Base-by-base conservation (phyloP, 2,888 invertebrate genomes). In the Pelosia muscerda region DNA sequence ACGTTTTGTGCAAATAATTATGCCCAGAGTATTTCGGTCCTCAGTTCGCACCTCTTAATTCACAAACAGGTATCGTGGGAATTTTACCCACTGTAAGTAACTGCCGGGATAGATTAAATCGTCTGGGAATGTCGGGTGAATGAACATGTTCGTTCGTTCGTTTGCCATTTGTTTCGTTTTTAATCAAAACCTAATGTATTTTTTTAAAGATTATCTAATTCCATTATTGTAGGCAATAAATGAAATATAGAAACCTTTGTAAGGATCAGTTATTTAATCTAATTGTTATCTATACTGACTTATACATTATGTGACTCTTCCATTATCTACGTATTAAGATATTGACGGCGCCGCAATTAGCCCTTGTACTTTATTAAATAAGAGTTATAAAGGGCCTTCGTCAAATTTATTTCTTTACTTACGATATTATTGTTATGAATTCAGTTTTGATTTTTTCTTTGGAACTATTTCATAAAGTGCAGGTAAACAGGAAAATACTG, bases 1-100 rank as follows among this genome's bases (percentile, higher is more conserved):
- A 86, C 88, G 90, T 92, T 93, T 91, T 92, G 92, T 89, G 86
- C 89, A 90, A 90, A 92, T 92, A 92, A 92, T 92, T 92, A 91
- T 88, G 86, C 82, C 83, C 83, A 77, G 85, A 86, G 84, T 86
- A 88, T 89, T 87, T 81, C 63, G 79, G 83, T 77, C 78, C 82
- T 81, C 71, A 75, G 81, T 84, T 82, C 81, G 81, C 87, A 88
- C 88, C 88, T 90, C 89, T 90, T 88, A 86, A 88, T 89, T 88
- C 84, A 84, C 79, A 86, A 82, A 81, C 85, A 84, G 84, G 84
- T 83, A 81, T 77, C 78, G 81, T 75, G 78, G 74, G 76, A 75
- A 79, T 74, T 75, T 72, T 69, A 74, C 73, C 74, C 72, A 78
- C 69, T n/a, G 72, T 79, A 73, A 77, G 71, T 57, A 71, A 74